Evolutionary conservation across 2,113 vertebrate genomes (phyloP).

Genomic region (Agapornis roseicollis): DNA sequence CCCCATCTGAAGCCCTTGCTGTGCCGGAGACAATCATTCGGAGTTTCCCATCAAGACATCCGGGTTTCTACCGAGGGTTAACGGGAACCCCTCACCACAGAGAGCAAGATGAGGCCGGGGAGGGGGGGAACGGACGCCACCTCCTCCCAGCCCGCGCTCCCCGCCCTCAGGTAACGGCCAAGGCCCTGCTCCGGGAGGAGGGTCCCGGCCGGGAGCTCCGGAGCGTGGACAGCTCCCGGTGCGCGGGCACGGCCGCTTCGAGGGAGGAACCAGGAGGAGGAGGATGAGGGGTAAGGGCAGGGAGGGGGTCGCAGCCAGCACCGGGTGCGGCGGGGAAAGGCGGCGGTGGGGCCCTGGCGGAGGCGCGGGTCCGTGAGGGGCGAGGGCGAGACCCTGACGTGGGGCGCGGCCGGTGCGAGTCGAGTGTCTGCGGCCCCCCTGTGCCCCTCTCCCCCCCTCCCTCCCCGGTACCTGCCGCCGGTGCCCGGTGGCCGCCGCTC

Average conservation of each 20-base stretch:
- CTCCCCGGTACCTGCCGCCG: too few relatives aligned
- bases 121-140: not conserved
- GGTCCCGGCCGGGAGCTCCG: not conserved
- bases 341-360: too few relatives aligned
- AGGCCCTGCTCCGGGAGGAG: not conserved
- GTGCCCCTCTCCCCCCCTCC: too few relatives aligned
- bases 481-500: too few relatives aligned
- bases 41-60: constrained; percentile 23
- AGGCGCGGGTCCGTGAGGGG: too few relatives aligned
- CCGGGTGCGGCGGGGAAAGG: too few relatives aligned
- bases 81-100: not conserved
- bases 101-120: not conserved
- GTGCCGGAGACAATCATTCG: not conserved
- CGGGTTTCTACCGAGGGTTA: not conserved
- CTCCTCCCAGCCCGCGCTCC: not conserved
- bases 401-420: too few relatives aligned
- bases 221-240: not conserved
- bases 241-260: not conserved
- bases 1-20: not conserved
- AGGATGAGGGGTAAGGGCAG: not conserved
- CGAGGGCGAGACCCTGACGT: too few relatives aligned
- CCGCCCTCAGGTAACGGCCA: not conserved
- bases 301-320: not conserved
- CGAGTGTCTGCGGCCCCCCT: too few relatives aligned
- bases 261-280: not conserved